These are phyloP conservation scores for Desmodus rotundus DNA, from an alignment of 2,113 vertebrate genomes.

Conservation along the genomic window DNA sequence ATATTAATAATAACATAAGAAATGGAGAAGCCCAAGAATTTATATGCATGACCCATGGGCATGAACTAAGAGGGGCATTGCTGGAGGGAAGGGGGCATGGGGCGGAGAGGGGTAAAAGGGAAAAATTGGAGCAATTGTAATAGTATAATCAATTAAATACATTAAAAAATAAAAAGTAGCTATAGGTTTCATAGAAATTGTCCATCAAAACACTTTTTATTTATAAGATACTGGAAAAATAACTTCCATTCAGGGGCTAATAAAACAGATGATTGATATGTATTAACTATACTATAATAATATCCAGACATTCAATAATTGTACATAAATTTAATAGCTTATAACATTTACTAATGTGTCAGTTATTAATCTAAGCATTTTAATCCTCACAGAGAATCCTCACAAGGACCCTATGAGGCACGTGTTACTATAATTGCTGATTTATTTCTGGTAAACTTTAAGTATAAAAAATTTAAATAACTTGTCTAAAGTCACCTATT, in stretches of 20 bases:
- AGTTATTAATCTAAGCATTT: neutral
- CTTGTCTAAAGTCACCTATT: neutral
- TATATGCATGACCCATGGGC: too few relatives aligned
- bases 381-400: neutral
- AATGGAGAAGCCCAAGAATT: too few relatives aligned
- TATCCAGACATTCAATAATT: neutral
- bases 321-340: neutral
- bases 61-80: too few relatives aligned
- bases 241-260: neutral
- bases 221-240: neutral
- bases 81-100: too few relatives aligned
- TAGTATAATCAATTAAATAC: too few relatives aligned
- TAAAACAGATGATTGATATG: neutral
- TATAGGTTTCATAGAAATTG: neutral
- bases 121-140: too few relatives aligned
- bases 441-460: neutral
- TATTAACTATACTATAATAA: neutral
- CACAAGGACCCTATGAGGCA: neutral
- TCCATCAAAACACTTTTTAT: neutral
- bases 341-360: neutral
- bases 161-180: too few relatives aligned
- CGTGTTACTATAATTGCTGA: neutral
- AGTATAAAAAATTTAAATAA: neutral
- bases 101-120: too few relatives aligned
- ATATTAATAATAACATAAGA: too few relatives aligned